phyloP scores from a whole-genome alignment of 1,140 invertebrate genomes.

The Drosophila persimilis region DNA sequence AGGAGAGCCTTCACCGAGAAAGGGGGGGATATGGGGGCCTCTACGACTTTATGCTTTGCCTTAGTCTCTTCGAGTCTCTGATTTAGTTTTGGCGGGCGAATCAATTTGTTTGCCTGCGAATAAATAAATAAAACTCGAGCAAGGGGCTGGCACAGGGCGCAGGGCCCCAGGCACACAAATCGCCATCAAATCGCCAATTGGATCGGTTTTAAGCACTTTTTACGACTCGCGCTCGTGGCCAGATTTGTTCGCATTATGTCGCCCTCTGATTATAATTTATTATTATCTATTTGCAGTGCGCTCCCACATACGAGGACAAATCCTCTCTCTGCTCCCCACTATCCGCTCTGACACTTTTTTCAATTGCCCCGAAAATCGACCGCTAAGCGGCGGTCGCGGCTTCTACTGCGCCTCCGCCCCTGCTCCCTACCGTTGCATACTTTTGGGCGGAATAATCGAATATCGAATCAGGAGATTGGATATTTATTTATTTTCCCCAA shows the following conservation, averaged over 20 bases:
- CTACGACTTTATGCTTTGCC: slow-evolving; percentile 25
- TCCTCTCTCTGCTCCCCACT: neutral
- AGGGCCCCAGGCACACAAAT: slow-evolving; percentile 39
- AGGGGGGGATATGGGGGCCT: neutral
- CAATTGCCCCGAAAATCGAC: slow-evolving; percentile 44
- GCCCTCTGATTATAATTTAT: slow-evolving; percentile 74
- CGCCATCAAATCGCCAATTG: slow-evolving; percentile 72
- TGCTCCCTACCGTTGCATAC: slow-evolving; percentile 23
- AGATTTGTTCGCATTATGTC: slow-evolving; percentile 71
- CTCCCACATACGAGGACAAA: slow-evolving; percentile 12
- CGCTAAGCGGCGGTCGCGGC: slow-evolving; percentile 32
- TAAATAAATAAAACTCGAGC: slow-evolving; percentile 74
- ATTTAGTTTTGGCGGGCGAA: slow-evolving; percentile 69
- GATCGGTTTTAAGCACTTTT: slow-evolving; percentile 70
- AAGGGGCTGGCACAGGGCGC: slow-evolving; percentile 17
- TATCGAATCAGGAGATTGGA: neutral
- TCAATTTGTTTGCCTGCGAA: slow-evolving; percentile 75
- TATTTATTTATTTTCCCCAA: neutral
- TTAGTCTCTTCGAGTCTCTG: slow-evolving; percentile 59
- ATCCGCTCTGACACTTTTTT: slow-evolving; percentile 36
- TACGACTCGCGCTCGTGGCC: slow-evolving; percentile 70
- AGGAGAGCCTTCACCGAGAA: slow-evolving; percentile 34
- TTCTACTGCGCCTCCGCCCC: slow-evolving; percentile 11
- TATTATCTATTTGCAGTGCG: slow-evolving; percentile 57
- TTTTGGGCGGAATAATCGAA: slow-evolving; percentile 12